phyloP scores from a whole-genome alignment of 2,113 vertebrate genomes.

The Oxyruncus cristatus region DNA sequence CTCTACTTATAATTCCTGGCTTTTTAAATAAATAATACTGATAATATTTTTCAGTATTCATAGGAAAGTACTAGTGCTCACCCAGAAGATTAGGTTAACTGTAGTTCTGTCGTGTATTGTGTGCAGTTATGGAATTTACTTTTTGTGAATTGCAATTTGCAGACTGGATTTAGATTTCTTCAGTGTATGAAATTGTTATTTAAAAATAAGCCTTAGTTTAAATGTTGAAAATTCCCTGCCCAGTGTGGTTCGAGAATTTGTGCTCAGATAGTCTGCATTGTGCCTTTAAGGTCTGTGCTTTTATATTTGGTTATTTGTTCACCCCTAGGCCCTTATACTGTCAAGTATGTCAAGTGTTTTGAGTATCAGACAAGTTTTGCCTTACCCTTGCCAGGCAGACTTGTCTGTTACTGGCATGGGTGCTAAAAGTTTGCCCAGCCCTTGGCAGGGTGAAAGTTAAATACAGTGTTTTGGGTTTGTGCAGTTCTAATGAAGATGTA shows the following conservation, averaged over 20 bases:
- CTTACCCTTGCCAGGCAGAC: background rate
- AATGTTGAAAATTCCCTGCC: background rate
- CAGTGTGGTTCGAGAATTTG: fast-evolving
- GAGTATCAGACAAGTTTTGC: background rate
- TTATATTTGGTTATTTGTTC: background rate
- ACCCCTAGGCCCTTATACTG: background rate
- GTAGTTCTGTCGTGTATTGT: background rate
- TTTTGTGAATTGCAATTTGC: background rate
- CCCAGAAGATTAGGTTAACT: background rate
- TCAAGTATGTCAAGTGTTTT: background rate
- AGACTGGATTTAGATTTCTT: background rate
- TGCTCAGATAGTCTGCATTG: background rate
- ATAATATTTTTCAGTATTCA: background rate
- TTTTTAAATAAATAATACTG: background rate
- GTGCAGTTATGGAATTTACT: background rate
- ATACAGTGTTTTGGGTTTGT: background rate
- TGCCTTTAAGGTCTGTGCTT: background rate
- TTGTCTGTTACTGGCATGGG: background rate
- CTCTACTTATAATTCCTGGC: background rate
- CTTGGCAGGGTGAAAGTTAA: background rate
- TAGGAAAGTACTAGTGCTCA: background rate
- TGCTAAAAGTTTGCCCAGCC: background rate
- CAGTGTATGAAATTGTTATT: background rate
- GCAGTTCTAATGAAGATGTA: background rate
- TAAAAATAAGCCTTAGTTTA: background rate